A percentile compares a stretch with the other conserved stretches of the same genome.
These are phyloP conservation scores for Rhinella marina DNA, from an alignment of 2,797 vertebrate species.

Conservation along the genomic window DNA sequence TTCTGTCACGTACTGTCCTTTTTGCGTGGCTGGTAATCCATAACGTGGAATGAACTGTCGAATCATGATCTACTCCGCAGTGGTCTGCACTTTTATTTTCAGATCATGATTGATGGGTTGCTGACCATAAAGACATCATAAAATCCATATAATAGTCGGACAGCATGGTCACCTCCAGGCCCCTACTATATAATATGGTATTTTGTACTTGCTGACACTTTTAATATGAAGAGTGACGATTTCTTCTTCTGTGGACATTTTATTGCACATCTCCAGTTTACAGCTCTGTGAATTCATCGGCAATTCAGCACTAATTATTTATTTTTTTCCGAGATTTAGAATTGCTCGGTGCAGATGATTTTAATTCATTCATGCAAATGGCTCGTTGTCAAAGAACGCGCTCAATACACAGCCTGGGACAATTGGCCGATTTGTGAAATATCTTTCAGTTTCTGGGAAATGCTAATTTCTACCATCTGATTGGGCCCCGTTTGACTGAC, in stretches of 20 bases:
- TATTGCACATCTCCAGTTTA: not conserved
- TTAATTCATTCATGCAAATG: conserved; percentile 34
- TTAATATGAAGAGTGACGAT: not conserved
- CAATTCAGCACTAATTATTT: conserved; percentile 7
- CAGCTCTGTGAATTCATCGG: not conserved
- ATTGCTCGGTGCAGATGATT: conserved; percentile 17
- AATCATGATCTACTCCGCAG: no score
- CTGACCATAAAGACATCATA: no score
- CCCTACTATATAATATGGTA: no score
- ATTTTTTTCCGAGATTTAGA: not conserved
- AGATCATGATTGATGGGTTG: no score
- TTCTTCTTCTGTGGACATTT: not conserved
- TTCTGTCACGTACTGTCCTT: no score
- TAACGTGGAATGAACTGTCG: no score
- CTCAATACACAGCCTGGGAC: conserved; percentile 16
- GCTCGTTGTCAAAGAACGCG: conserved; percentile 7
- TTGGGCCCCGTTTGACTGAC: conserved; percentile 14
- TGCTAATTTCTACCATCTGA: conserved; percentile 26
- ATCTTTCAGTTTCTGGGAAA: conserved; percentile 29
- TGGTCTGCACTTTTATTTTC: no score
- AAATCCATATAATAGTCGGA: no score
- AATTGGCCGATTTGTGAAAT: conserved; percentile 31
- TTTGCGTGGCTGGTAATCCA: no score
- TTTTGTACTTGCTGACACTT: no score
- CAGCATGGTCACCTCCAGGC: no score